phyloP scores from a whole-genome alignment of 2,113 vertebrate genomes.

The Progne subis region DNA sequence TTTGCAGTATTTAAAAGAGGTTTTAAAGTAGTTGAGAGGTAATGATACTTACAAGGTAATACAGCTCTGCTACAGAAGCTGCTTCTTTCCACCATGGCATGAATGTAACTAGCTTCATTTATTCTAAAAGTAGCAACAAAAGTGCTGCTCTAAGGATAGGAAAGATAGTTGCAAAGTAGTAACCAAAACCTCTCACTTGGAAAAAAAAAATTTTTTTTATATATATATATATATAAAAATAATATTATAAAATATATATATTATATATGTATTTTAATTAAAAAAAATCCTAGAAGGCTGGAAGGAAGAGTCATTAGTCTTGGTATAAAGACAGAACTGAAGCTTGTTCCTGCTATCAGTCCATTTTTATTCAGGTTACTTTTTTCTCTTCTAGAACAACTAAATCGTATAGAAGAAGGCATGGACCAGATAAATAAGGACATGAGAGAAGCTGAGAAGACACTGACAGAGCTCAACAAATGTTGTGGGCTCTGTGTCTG shows the following conservation, averaged over 20 bases:
- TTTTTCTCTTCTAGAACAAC: conserved; percentile 83
- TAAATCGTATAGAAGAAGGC: conserved; percentile 87
- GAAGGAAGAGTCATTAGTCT: not conserved
- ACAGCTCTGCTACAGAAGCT: not conserved
- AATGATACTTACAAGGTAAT: not conserved
- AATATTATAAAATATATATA: no score
- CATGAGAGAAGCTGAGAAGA: conserved; percentile 94
- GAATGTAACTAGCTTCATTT: not conserved
- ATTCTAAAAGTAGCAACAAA: not conserved
- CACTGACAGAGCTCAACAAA: conserved; percentile 92
- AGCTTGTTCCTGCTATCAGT: not conserved
- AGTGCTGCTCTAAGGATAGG: not conserved
- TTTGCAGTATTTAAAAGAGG: not conserved
- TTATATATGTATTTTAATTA: not conserved
- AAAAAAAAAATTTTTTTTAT: no score
- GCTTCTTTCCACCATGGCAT: not conserved
- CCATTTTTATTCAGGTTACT: not conserved
- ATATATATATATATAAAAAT: no score
- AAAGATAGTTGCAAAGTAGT: not conserved
- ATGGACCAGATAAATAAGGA: conserved; percentile 99
- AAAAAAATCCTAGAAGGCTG: not conserved
- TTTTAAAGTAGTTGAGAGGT: not conserved
- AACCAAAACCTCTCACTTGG: not conserved
- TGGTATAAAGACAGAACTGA: not conserved
- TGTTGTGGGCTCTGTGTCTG: conserved; percentile 96